Conservation (phyloP, 2,888 invertebrate genomes). For the Prionchulus punctatus region DNA sequence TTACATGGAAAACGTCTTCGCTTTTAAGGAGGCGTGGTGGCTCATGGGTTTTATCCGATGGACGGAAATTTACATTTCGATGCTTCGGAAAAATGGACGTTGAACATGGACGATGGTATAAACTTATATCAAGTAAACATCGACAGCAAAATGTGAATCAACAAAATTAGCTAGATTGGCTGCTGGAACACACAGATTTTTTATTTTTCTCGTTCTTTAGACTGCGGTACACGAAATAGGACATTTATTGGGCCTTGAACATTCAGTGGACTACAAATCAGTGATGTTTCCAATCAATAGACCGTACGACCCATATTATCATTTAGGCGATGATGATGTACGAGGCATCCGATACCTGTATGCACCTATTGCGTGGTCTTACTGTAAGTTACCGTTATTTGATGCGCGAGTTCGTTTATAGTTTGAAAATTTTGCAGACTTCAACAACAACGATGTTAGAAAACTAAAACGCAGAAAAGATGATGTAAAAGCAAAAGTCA, state of each 20-base stretch:
- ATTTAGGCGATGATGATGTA: conserved; percentile 57
- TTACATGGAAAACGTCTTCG: too few relatives aligned
- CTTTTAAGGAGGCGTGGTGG: conserved; percentile 23
- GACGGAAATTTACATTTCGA: conserved; percentile 24
- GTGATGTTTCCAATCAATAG: conserved; percentile 26
- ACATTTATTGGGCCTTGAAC: conserved; percentile 88
- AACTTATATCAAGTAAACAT: too few relatives aligned
- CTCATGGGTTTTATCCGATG: conserved; percentile 24
- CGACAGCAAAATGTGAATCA: too few relatives aligned
- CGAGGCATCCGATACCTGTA: conserved; percentile 51
- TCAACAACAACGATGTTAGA: too few relatives aligned
- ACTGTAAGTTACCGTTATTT: too few relatives aligned
- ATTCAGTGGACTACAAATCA: conserved; percentile 53
- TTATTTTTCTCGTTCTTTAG: too few relatives aligned
- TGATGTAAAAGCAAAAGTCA: too few relatives aligned
- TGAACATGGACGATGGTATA: conserved; percentile 10
- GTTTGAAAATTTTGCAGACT: too few relatives aligned
- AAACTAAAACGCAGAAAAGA: too few relatives aligned
- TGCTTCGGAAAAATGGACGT: conserved; percentile 20
- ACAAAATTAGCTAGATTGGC: too few relatives aligned
- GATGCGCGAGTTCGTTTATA: too few relatives aligned
- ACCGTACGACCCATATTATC: conserved; percentile 11
- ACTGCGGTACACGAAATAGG: conserved; percentile 36
- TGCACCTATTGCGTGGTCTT: conserved; percentile 28
- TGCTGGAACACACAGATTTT: too few relatives aligned